These are phyloP conservation scores for Styela plicata DNA, from an alignment of 23 tunicate genomes.

Conservation along the genomic window DNA sequence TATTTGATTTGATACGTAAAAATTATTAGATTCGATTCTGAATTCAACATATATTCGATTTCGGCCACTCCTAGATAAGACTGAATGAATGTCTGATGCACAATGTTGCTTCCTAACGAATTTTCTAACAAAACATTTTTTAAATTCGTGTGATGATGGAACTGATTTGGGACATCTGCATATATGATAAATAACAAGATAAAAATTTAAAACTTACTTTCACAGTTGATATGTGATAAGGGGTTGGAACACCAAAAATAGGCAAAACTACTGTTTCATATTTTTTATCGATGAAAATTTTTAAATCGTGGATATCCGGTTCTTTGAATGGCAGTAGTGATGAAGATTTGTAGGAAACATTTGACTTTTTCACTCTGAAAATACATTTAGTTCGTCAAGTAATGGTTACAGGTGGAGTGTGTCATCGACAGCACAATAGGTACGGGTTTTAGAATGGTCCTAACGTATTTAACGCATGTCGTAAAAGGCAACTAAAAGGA, in stretches of 20 bases:
- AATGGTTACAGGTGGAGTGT: neutral
- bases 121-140: neutral
- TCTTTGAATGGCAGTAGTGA: conserved; percentile 78
- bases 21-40: too few species aligned
- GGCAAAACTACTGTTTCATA: conserved; percentile 95
- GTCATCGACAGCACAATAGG: neutral
- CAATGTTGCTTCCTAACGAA: neutral
- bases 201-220: conserved; percentile 41
- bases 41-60: too few species aligned
- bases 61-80: too few species aligned
- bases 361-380: conserved; percentile 72
- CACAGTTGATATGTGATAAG: conserved; percentile 95
- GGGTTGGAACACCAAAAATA: conserved; percentile 90
- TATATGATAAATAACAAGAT: neutral
- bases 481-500: too few species aligned
- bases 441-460: too few species aligned
- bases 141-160: neutral
- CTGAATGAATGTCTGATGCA: too few species aligned
- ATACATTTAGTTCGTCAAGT: too few species aligned
- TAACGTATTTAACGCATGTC: too few species aligned
- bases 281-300: conserved; percentile 95
- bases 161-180: neutral
- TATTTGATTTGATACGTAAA: too few species aligned
- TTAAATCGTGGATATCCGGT: conserved; percentile 80
- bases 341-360: conserved; percentile 77